Evolutionary conservation across 2,797 vertebrate genomes (phyloP), one percentile per base, ranked within the genome.

Genomic region (Nasua narica): DNA sequence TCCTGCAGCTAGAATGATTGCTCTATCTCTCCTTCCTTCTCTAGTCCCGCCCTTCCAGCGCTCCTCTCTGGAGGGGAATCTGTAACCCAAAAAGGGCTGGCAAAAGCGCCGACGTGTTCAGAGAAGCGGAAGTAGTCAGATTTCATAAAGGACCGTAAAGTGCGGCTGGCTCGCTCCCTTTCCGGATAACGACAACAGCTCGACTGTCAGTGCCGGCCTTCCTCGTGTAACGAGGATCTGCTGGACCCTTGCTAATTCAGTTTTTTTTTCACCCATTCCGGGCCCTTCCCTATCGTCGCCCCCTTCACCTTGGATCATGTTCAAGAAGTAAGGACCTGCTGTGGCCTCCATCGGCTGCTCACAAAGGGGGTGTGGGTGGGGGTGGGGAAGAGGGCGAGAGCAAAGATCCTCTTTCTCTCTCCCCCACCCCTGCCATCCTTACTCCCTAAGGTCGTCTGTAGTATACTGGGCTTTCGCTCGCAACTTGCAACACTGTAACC

Each of bases 261-360:
- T 95, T 90, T 93, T 89, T 67, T 70, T 43, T 11, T 16, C 56
- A n/a, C 87, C 56, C 58, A 77, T 90, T 93, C 70, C 50, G 29
- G 92, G 90, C 78, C 95, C 90, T 97, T 97, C 62, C 92, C 95
- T 83, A 54, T 95, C 97, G 85, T 96, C 85, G 81, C 56, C 92
- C 95, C 96, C 81, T 97, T 95, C 97, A 96, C 95, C 91, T 97
- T 96, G 96, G 97, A 97, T 96, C 96, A 93, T 97, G 96, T 97
- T 97, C 87, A 95, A 97, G 97, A 97, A 97, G 96, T 96, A 97
- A 97, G 98, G 97, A 98, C 95, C 54, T 54, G 86, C 93, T n/a
- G 79, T 98, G 52, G 82, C 84, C 65, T 94, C 92, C 74, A 62
- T 92, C 25, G 86, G 85, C 87, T 91, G 89, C 96, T 98, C 88